A percentile compares a stretch with the other conserved stretches of the same genome.
phyloP scores from a whole-genome alignment of 2,888 invertebrate genomes.

The Habrosyne pyritoides region DNA sequence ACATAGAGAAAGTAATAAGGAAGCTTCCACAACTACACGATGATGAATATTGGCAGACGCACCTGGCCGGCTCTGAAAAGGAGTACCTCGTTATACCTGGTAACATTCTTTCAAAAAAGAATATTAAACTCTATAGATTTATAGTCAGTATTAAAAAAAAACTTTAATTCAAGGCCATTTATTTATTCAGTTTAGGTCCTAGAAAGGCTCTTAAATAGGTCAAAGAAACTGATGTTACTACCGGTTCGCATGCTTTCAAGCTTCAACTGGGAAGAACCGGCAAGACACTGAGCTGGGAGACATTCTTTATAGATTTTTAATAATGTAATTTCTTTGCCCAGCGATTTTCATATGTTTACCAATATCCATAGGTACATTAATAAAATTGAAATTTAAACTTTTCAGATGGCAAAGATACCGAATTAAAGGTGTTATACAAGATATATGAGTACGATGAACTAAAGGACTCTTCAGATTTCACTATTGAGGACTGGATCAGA shows the following conservation, averaged over 20 bases:
- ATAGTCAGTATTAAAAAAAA: no score
- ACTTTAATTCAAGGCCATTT: no score
- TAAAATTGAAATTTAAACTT: constrained; percentile 17
- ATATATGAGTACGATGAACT: constrained; percentile 94
- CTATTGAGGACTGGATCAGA: constrained; percentile 93
- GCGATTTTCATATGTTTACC: no score
- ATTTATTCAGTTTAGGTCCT: no score
- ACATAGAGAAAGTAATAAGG: constrained; percentile 69
- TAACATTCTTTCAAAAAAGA: constrained; percentile 30
- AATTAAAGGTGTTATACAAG: constrained; percentile 88
- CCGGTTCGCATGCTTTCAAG: no score
- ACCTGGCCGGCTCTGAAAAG: constrained; percentile 49
- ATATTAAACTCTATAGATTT: no score
- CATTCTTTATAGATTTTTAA: no score
- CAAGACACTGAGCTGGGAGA: no score
- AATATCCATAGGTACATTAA: neutral
- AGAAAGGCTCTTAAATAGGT: no score
- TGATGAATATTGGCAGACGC: constrained; percentile 55
- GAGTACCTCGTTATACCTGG: constrained; percentile 70
- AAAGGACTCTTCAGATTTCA: constrained; percentile 97
- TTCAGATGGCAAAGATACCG: constrained; percentile 79
- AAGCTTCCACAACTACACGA: constrained; percentile 71
- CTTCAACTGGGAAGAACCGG: neutral
- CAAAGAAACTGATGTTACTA: no score
- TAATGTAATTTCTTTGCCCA: no score